A percentile compares a stretch with the other conserved stretches of the same genome.
phyloP scores from a whole-genome alignment of 2,888 invertebrate species.

The Rotaria socialis region DNA sequence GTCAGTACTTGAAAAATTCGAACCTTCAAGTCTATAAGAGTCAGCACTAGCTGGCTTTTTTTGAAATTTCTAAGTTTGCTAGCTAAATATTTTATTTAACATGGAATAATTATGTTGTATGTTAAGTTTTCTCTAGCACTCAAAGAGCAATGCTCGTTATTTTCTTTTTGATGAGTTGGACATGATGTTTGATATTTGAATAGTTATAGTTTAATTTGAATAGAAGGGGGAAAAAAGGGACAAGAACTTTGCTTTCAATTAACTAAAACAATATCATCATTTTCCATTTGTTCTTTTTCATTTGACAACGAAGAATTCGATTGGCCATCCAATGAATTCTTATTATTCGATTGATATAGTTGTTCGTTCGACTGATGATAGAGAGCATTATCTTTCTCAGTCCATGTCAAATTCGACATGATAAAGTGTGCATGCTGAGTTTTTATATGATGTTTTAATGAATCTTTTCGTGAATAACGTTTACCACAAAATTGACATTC shows the following conservation, averaged over 20 bases:
- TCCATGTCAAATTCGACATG: not conserved
- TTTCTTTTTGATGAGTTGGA: too few species aligned
- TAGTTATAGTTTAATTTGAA: too few species aligned
- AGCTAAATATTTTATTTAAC: too few species aligned
- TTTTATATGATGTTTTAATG: conserved; percentile 37
- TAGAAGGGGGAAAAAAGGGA: too few species aligned
- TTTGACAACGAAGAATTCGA: not conserved
- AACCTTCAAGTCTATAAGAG: too few species aligned
- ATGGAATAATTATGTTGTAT: too few species aligned
- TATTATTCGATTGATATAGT: not conserved
- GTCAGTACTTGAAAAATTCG: too few species aligned
- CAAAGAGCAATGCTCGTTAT: too few species aligned
- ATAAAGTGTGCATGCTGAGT: not conserved
- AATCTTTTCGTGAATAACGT: conserved; percentile 35
- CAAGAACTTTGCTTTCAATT: not conserved
- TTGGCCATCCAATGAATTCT: not conserved
- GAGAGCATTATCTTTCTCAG: not conserved
- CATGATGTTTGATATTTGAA: too few species aligned
- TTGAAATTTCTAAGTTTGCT: too few species aligned
- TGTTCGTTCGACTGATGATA: not conserved
- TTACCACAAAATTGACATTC: conserved; percentile 35
- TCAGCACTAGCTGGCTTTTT: too few species aligned
- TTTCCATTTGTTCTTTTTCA: not conserved
- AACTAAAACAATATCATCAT: not conserved
- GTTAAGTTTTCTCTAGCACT: too few species aligned